A percentile compares a stretch with the other conserved stretches of the same genome.
These are phyloP conservation scores for Linepithema humile DNA, from an alignment of 1,140 invertebrate genomes.

Conservation along the genomic window DNA sequence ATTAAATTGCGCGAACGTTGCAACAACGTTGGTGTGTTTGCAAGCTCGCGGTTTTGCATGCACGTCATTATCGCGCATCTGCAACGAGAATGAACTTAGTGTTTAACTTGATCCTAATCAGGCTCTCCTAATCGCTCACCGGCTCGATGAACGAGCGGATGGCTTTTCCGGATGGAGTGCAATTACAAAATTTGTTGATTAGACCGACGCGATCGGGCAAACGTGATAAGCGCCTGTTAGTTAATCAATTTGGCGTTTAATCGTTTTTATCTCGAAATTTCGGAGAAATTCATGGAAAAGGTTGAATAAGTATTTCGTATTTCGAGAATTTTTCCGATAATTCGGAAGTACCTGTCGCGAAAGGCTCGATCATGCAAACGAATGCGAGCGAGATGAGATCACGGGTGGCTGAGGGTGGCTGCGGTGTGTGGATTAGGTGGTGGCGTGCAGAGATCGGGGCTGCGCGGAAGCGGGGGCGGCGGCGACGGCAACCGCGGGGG, in stretches of 20 bases:
- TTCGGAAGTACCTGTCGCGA: neutral
- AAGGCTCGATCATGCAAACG: neutral
- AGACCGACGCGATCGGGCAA: too few relatives aligned
- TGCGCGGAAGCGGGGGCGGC: slow-evolving; percentile 65
- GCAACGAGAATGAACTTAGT: neutral
- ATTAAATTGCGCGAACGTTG: neutral
- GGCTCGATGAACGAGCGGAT: neutral
- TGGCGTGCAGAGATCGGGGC: slow-evolving; percentile 77
- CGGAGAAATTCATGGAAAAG: neutral
- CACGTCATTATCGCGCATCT: neutral
- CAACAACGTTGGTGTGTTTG: neutral
- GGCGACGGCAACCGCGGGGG: slow-evolving; percentile 55
- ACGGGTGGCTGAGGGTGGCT: slow-evolving; percentile 78
- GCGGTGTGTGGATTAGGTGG: slow-evolving; percentile 79
- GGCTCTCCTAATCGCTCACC: neutral
- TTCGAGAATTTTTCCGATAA: neutral
- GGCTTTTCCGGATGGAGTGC: neutral
- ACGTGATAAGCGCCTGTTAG: neutral
- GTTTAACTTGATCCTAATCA: neutral
- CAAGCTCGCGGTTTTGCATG: neutral
- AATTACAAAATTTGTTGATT: neutral
- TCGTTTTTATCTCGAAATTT: neutral
- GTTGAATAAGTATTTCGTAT: neutral
- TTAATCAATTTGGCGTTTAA: neutral
- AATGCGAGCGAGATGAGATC: slow-evolving; percentile 35